phyloP scores from a whole-genome alignment of 2,797 vertebrate species.

The Decapterus maruadsi region DNA sequence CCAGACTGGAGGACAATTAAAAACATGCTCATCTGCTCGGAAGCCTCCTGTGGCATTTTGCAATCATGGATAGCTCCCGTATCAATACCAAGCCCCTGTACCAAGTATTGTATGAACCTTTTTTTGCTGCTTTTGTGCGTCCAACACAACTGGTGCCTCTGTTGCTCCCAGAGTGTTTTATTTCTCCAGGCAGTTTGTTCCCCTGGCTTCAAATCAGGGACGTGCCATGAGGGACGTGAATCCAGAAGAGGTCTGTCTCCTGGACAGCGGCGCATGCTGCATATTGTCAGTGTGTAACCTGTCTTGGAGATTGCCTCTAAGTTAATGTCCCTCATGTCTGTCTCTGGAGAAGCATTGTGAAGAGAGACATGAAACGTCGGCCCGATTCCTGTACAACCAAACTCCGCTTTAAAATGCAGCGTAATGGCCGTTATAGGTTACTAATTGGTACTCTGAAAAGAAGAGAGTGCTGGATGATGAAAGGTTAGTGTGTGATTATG shows the following conservation, averaged over 20 bases:
- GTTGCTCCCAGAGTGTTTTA: slow-evolving; percentile 13
- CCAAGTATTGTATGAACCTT: slow-evolving; percentile 5
- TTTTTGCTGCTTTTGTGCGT: slow-evolving; percentile 1
- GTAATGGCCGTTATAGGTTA: slow-evolving; percentile 45
- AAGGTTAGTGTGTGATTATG: slow-evolving; percentile 41
- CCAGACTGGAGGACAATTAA: slow-evolving; percentile 24
- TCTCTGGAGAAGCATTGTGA: slow-evolving; percentile 21
- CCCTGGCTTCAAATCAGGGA: slow-evolving; percentile 15
- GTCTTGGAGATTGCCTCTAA: slow-evolving; percentile 51
- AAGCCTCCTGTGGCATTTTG: slow-evolving; percentile 26
- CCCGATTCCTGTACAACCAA: slow-evolving; percentile 21
- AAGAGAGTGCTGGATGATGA: slow-evolving; percentile 25
- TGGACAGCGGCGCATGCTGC: slow-evolving; percentile 57
- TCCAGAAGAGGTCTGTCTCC: slow-evolving; percentile 54
- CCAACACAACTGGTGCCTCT: slow-evolving; percentile 9
- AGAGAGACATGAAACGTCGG: slow-evolving; percentile 13
- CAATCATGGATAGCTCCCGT: background rate
- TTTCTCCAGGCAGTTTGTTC: slow-evolving; percentile 38
- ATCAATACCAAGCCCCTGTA: background rate
- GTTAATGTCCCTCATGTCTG: slow-evolving; percentile 28
- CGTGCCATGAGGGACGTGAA: slow-evolving; percentile 15
- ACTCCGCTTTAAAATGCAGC: slow-evolving; percentile 31
- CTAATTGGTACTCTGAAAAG: slow-evolving; percentile 35
- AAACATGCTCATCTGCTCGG: slow-evolving; percentile 11
- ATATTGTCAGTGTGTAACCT: slow-evolving; percentile 34